phyloP scores from a whole-genome alignment of 2,797 vertebrate species.

The Sebastes trivittatus region DNA sequence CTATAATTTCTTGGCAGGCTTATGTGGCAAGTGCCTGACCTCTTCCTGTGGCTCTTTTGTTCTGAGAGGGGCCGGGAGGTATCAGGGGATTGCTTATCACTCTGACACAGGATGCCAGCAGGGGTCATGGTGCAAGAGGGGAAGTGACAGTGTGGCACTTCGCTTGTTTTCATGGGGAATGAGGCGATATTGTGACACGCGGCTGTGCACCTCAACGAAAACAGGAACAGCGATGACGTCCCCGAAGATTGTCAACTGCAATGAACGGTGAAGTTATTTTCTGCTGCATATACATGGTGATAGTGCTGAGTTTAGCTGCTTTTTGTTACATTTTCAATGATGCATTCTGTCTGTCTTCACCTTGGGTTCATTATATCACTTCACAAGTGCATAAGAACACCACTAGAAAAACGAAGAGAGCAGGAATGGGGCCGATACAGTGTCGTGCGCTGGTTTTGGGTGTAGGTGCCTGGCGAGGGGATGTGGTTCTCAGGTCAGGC shows the following conservation, averaged over 20 bases:
- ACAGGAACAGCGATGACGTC: slow-evolving; percentile 65
- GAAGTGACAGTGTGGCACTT: slow-evolving; percentile 75
- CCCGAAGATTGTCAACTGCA: slow-evolving; percentile 37
- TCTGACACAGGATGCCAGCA: slow-evolving; percentile 79
- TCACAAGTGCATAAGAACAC: background rate
- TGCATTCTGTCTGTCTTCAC: background rate
- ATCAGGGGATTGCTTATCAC: slow-evolving; percentile 78
- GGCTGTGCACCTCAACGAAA: slow-evolving; percentile 62
- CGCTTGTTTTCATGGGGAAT: slow-evolving; percentile 74
- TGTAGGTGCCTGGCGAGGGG: slow-evolving; percentile 55
- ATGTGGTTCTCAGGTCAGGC: slow-evolving; percentile 76
- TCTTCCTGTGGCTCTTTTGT: slow-evolving; percentile 79
- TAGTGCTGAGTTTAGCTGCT: background rate
- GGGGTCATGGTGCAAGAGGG: slow-evolving; percentile 73
- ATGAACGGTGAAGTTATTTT: slow-evolving; percentile 12
- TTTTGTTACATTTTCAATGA: background rate
- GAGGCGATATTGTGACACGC: slow-evolving; percentile 68
- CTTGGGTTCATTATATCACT: background rate
- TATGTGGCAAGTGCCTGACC: slow-evolving; percentile 65
- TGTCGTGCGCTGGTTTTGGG: slow-evolving; percentile 39
- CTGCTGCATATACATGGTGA: background rate
- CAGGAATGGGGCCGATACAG: slow-evolving; percentile 9
- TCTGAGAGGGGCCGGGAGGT: slow-evolving; percentile 57
- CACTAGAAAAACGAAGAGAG: background rate
- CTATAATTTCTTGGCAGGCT: slow-evolving; percentile 72